A percentile compares a stretch with the other conserved stretches of the same genome.
Conservation (phyloP, 1,140 invertebrate genomes). For the Hesperophylax magnus region DNA sequence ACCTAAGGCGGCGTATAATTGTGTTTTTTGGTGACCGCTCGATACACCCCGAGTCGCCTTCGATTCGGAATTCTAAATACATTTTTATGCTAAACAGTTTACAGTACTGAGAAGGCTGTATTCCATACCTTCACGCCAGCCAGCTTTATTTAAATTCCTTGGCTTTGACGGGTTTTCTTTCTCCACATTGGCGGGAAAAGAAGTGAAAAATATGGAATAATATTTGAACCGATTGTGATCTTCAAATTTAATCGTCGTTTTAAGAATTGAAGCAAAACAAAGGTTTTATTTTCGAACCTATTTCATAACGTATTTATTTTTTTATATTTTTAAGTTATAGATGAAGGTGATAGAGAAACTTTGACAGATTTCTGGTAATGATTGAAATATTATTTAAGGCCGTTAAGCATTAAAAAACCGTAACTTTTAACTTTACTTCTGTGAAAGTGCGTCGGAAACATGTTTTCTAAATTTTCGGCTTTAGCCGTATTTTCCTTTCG, state of each 20-base stretch:
- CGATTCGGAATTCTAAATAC: constrained; percentile 45
- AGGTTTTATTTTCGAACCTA: constrained; percentile 11
- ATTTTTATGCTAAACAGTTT: constrained; percentile 53
- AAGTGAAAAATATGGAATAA: constrained; percentile 17
- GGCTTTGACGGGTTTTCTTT: constrained; percentile 2
- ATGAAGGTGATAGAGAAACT: not conserved
- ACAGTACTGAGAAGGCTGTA: not conserved
- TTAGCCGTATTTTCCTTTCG: no score
- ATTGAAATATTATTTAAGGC: not conserved
- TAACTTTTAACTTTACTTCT: no score
- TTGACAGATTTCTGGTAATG: no score
- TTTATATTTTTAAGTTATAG: not conserved
- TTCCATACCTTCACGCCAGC: constrained; percentile 9
- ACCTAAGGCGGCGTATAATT: constrained; percentile 55
- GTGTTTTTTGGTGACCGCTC: constrained; percentile 55
- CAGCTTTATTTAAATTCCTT: not conserved
- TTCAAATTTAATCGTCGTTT: constrained; percentile 24
- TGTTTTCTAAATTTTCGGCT: no score
- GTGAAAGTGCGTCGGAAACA: no score
- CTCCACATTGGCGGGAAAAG: not conserved
- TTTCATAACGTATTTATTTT: not conserved
- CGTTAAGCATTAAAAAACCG: no score
- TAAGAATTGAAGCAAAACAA: constrained; percentile 14
- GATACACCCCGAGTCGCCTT: not conserved
- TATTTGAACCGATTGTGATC: constrained; percentile 29